These are phyloP conservation scores for Raja brachyura DNA, from an alignment of 2,113 vertebrate species.

Conservation along the genomic window DNA sequence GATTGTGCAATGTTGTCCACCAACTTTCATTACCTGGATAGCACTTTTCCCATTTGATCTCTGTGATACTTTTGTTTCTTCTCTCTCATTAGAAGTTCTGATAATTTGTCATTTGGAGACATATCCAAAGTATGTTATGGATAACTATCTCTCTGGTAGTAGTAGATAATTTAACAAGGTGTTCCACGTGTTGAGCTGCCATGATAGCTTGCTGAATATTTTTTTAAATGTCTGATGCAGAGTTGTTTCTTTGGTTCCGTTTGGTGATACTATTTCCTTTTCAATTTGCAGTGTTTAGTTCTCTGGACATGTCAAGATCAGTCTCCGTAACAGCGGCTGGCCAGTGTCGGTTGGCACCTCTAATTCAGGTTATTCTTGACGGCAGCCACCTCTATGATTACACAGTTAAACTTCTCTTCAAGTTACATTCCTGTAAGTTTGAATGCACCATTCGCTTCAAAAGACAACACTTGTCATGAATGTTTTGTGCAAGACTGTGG, in stretches of 20 bases:
- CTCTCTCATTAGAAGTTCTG: neutral
- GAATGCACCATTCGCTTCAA: accelerated
- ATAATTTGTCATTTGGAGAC: neutral
- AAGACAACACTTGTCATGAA: neutral
- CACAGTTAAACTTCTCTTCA: slow-evolving; percentile 94
- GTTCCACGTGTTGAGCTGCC: neutral
- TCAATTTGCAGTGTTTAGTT: slow-evolving; percentile 74
- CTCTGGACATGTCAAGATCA: slow-evolving; percentile 91
- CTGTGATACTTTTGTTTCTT: neutral
- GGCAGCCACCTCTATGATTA: slow-evolving; percentile 95
- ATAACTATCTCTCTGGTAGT: neutral
- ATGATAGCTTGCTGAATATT: neutral
- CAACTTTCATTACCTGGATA: neutral
- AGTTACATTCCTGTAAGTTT: slow-evolving; percentile 91
- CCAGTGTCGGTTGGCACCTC: slow-evolving; percentile 91
- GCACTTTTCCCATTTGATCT: neutral
- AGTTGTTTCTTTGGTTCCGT: neutral
- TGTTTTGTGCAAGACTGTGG: neutral
- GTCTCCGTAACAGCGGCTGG: slow-evolving; percentile 86
- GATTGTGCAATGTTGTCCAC: neutral
- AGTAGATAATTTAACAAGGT: neutral
- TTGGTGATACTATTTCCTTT: neutral
- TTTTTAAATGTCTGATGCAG: neutral
- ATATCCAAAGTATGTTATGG: neutral
- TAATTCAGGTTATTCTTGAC: slow-evolving; percentile 94